A percentile compares a stretch with the other conserved stretches of the same genome.
Evolutionary conservation across 2,888 invertebrate genomes (phyloP).

Genomic region (Dimorphilus gyrociliatus): DNA sequence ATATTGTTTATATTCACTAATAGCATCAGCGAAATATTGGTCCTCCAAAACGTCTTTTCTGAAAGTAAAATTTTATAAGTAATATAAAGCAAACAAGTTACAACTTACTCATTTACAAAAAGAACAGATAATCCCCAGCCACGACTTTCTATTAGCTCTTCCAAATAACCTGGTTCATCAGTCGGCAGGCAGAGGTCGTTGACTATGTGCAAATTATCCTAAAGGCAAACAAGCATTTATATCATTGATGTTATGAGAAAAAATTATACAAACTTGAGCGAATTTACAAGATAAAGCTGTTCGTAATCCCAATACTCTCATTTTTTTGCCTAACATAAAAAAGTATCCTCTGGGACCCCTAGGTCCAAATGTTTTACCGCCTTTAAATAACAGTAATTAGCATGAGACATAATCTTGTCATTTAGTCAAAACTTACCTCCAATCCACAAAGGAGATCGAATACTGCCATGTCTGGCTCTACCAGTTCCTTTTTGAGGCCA

Average conservation of each 20-base stretch:
- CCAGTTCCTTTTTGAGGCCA: constrained; percentile 94
- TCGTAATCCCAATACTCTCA: constrained; percentile 61
- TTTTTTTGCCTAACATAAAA: constrained; percentile 71
- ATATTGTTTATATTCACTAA: constrained; percentile 57
- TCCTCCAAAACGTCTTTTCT: constrained; percentile 74
- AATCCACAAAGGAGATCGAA: constrained; percentile 67
- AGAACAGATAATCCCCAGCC: constrained; percentile 93
- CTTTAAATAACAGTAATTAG: constrained; percentile 15
- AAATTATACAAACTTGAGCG: constrained; percentile 46
- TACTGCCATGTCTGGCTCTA: constrained; percentile 74
- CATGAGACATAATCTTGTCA: background rate
- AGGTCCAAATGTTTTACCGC: constrained; percentile 75
- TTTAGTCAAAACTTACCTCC: constrained; percentile 16
- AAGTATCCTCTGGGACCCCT: constrained; percentile 75
- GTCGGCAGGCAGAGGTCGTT: constrained; percentile 68
- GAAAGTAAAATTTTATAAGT: constrained; percentile 41
- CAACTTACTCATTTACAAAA: constrained; percentile 68
- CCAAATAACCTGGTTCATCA: constrained; percentile 56
- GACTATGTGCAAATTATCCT: constrained; percentile 84
- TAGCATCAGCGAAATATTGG: constrained; percentile 66
- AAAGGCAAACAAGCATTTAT: constrained; percentile 14
- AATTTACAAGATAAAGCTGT: constrained; percentile 72
- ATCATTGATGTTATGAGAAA: background rate
- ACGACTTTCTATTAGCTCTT: constrained; percentile 60
- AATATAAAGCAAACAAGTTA: constrained; percentile 14